phyloP scores from a whole-genome alignment of 2,113 vertebrate species.

The Cynocephalus volans region DNA sequence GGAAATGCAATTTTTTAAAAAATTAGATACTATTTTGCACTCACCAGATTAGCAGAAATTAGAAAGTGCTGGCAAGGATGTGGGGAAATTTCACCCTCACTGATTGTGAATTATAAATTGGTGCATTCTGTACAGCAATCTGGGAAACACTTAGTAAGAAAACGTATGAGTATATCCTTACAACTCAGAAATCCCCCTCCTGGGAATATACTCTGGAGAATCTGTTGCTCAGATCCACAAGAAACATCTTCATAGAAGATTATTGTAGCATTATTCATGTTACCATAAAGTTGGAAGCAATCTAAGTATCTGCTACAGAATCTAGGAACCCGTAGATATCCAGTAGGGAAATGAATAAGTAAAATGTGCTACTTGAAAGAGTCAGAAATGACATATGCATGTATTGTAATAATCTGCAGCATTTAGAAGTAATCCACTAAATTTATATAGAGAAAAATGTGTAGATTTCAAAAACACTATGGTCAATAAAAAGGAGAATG shows the following conservation, averaged over 20 bases:
- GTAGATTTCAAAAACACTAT: not conserved
- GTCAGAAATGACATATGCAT: not conserved
- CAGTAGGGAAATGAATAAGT: not conserved
- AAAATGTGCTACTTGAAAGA: not conserved
- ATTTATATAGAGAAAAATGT: not conserved
- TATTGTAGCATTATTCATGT: not conserved
- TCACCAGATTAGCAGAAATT: constrained; percentile 61
- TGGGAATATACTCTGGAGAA: constrained; percentile 9
- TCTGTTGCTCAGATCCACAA: constrained; percentile 11
- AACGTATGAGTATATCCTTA: not conserved
- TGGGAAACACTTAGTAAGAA: constrained; percentile 61
- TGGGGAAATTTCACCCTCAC: constrained; percentile 48
- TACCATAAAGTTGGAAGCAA: not conserved
- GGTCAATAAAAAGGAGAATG: not conserved
- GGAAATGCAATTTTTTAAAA: constrained; percentile 53
- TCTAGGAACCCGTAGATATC: not conserved
- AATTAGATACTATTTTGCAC: constrained; percentile 55
- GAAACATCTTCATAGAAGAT: not conserved
- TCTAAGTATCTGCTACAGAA: not conserved
- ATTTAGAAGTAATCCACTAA: not conserved
- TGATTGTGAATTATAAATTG: constrained; percentile 64
- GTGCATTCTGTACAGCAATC: constrained; percentile 62
- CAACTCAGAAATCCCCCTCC: constrained; percentile 7
- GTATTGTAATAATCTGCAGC: not conserved
- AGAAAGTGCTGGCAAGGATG: constrained; percentile 3